These are phyloP conservation scores for Cremastinae sp. DNA, from an alignment of 2,888 invertebrate species.

Conservation along the genomic window DNA sequence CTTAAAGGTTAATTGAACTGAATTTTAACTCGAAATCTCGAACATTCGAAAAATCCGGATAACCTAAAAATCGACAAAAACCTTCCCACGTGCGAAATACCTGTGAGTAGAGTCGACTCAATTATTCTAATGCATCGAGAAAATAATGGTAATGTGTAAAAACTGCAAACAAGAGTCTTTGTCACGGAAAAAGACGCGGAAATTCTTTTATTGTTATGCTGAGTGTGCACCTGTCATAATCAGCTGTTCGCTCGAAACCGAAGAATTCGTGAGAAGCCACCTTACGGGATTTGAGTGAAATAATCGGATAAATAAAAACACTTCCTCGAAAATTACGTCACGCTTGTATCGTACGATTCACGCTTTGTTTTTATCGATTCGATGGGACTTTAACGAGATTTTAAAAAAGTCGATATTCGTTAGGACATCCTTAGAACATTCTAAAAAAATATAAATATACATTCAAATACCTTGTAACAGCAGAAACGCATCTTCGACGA, in stretches of 20 bases:
- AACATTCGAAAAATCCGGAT: slow-evolving; percentile 3
- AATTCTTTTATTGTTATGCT: slow-evolving; percentile 17
- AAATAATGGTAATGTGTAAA: too few relatives aligned
- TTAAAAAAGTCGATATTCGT: background rate
- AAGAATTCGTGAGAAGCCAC: too few relatives aligned
- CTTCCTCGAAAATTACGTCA: too few relatives aligned
- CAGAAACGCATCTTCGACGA: slow-evolving; percentile 71
- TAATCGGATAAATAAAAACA: too few relatives aligned
- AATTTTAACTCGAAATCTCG: slow-evolving; percentile 1
- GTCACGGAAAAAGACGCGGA: background rate
- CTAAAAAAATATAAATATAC: background rate
- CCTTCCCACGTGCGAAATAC: background rate
- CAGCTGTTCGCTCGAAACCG: slow-evolving; percentile 40
- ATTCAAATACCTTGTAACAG: slow-evolving; percentile 69
- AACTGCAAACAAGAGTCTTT: background rate
- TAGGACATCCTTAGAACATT: background rate
- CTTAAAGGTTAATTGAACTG: background rate
- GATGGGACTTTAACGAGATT: too few relatives aligned
- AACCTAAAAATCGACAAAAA: slow-evolving; percentile 24
- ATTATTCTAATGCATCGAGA: background rate
- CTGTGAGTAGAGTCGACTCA: background rate
- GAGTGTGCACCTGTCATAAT: slow-evolving; percentile 42
- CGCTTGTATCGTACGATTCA: too few relatives aligned
- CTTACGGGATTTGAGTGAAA: too few relatives aligned
- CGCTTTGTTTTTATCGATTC: too few relatives aligned